These are phyloP conservation scores for Sisor rabdophorus DNA, from an alignment of 2,113 vertebrate species.

Conservation along the genomic window DNA sequence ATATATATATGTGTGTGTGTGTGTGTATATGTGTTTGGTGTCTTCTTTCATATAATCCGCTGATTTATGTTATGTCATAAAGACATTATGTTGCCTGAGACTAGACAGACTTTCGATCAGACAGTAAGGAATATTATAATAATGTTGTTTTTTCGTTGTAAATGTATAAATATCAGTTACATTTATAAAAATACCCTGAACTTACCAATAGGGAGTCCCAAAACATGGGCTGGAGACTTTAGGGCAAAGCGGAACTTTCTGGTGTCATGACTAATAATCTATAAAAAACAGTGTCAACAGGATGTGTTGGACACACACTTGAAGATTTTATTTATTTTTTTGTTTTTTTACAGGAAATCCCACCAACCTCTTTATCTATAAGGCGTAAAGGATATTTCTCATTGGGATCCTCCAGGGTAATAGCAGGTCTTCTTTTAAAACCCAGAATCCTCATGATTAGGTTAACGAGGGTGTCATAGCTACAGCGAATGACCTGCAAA, in stretches of 20 bases:
- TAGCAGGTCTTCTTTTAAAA: constrained; percentile 58
- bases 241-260: constrained; percentile 91
- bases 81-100: neutral
- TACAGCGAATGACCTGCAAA: constrained; percentile 61
- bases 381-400: constrained; percentile 70
- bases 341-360: neutral
- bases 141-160: neutral
- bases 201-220: constrained; percentile 90
- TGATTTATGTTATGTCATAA: neutral
- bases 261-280: constrained; percentile 91
- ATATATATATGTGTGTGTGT: too few species aligned
- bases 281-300: neutral
- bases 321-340: too few species aligned
- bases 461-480: constrained; percentile 59
- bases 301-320: neutral
- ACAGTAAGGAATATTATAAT: neutral
- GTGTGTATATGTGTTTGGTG: neutral
- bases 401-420: constrained; percentile 72
- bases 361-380: constrained; percentile 70
- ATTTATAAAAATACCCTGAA: constrained; percentile 38
- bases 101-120: neutral
- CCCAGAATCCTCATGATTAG: constrained; percentile 65
- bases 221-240: constrained; percentile 75
- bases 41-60: neutral
- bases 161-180: too few species aligned